A percentile compares a stretch with the other conserved stretches of the same genome.
Conservation (phyloP, 2,797 vertebrate species). For the Scyliorhinus canicula region DNA sequence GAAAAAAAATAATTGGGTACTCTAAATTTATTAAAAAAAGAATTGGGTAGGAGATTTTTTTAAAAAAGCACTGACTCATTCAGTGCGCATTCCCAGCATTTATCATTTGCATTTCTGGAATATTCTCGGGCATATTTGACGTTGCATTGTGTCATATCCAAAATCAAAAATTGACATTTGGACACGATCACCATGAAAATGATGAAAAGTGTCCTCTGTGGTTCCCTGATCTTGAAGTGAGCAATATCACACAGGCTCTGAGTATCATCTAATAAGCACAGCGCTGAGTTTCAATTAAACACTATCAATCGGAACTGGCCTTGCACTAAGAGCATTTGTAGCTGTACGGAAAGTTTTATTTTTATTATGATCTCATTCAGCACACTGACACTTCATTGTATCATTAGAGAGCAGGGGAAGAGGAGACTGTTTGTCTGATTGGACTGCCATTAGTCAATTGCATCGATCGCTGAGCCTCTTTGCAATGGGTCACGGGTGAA, state of each 20-base stretch:
- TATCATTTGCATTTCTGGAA: not conserved
- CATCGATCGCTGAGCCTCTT: not conserved
- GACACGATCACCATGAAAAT: not conserved
- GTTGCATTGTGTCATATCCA: not conserved
- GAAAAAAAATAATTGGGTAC: no score
- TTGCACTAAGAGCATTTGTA: not conserved
- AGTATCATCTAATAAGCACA: not conserved
- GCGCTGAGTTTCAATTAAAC: no score
- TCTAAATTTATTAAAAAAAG: no score
- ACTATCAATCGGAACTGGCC: not conserved
- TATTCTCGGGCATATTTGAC: not conserved
- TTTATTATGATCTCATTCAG: constrained; percentile 22
- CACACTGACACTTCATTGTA: not conserved
- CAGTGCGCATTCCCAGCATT: not conserved
- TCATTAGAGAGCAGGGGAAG: not conserved
- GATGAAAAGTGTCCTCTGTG: not conserved
- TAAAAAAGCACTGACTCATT: not conserved
- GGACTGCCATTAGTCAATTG: not conserved
- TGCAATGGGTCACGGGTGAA: not conserved
- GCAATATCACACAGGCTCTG: not conserved
- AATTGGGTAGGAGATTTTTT: no score
- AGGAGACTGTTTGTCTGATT: constrained; percentile 11
- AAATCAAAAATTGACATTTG: not conserved
- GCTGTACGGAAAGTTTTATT: not conserved
- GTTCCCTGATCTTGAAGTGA: not conserved